phyloP scores from a whole-genome alignment of 2,888 invertebrate species.

The Diaphora mendica region DNA sequence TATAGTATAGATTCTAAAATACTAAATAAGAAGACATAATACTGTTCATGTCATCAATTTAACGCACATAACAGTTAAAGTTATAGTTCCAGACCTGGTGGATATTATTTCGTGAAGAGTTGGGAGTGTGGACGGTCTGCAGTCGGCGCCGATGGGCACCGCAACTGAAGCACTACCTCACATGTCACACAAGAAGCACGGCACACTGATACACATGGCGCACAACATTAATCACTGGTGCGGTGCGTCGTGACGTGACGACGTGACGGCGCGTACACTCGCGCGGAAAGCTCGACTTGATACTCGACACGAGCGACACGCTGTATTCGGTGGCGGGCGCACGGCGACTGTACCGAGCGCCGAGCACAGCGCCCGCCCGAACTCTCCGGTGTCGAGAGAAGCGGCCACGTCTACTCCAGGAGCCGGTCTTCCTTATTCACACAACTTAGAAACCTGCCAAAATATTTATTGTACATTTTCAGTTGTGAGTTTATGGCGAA shows the following conservation, averaged over 20 bases:
- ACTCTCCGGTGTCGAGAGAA: slow-evolving; percentile 29
- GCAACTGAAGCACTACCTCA: slow-evolving; percentile 1
- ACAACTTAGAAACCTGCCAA: background rate
- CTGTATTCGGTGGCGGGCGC: slow-evolving; percentile 28
- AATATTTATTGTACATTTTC: too few species aligned
- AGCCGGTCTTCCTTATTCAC: background rate
- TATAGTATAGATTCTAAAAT: too few species aligned
- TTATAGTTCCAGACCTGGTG: background rate
- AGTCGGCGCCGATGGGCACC: background rate
- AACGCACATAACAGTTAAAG: background rate
- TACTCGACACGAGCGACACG: background rate
- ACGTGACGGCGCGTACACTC: background rate
- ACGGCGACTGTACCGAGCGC: slow-evolving; percentile 37
- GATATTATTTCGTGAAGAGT: background rate
- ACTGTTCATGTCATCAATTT: background rate
- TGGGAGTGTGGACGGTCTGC: background rate
- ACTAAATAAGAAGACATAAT: background rate
- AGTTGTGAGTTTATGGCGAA: too few species aligned
- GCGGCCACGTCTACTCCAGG: slow-evolving; percentile 2
- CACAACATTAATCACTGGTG: slow-evolving; percentile 3
- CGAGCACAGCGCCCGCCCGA: slow-evolving; percentile 15
- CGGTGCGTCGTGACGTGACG: background rate
- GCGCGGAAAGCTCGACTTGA: background rate
- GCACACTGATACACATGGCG: slow-evolving; percentile 11
- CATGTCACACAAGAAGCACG: slow-evolving; percentile 6